These are phyloP conservation scores for Enteromius viviparus DNA, from an alignment of 2,797 vertebrate species.

Conservation along the genomic window DNA sequence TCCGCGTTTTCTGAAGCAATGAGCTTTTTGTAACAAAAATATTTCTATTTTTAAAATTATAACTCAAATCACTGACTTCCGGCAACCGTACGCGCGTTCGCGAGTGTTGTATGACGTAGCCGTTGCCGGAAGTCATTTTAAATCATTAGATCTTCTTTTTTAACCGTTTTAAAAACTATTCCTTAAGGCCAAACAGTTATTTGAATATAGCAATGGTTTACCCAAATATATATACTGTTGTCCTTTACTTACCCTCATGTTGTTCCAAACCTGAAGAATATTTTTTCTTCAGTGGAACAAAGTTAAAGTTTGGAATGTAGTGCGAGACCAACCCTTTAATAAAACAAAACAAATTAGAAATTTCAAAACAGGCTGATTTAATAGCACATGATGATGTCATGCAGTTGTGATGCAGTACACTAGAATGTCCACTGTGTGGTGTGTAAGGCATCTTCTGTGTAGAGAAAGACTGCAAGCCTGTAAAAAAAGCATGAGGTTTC, in stretches of 20 bases:
- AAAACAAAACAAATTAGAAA: neutral
- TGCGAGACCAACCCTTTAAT: neutral
- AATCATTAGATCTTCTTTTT: no score
- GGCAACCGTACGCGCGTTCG: no score
- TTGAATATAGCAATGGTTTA: neutral
- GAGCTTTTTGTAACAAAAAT: no score
- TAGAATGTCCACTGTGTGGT: neutral
- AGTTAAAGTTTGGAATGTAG: neutral
- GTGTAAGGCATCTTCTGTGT: constrained; percentile 14
- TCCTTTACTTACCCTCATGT: neutral
- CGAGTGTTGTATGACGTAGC: no score
- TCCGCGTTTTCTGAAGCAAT: no score
- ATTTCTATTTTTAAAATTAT: no score
- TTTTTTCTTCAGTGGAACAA: neutral
- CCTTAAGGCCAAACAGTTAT: neutral
- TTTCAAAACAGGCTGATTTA: neutral
- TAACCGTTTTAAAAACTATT: no score
- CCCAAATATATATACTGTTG: neutral
- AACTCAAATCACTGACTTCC: no score
- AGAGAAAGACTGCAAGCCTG: constrained; percentile 34
- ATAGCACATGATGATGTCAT: neutral
- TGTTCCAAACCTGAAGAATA: neutral
- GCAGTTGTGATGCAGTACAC: constrained; percentile 12
- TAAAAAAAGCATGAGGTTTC: constrained; percentile 23
- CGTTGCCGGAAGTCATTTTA: no score